Evolutionary conservation across 1,140 invertebrate genomes (phyloP).

Genomic region (Leptinotarsa lineolata): DNA sequence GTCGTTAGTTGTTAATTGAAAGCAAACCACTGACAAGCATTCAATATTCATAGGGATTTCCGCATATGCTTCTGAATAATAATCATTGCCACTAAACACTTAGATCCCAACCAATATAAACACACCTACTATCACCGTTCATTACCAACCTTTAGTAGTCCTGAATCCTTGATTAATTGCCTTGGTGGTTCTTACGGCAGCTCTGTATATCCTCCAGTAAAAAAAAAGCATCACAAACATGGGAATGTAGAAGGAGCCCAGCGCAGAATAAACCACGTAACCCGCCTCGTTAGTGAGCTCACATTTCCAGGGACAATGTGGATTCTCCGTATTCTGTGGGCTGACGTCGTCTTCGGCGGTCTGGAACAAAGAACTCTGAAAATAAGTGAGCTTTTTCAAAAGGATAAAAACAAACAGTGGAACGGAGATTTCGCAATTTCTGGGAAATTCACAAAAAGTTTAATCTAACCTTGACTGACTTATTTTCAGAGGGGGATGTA

Average conservation of each 20-base stretch:
- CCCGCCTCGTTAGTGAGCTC: slow-evolving; percentile 88
- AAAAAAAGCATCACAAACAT: slow-evolving; percentile 97
- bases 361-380: background rate
- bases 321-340: slow-evolving; percentile 45
- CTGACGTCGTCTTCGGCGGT: background rate
- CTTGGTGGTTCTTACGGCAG: slow-evolving; percentile 85
- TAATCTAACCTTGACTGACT: background rate
- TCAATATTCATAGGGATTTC: background rate
- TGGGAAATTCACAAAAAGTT: background rate
- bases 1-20: background rate
- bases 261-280: slow-evolving; percentile 84
- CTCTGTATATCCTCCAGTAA: slow-evolving; percentile 94
- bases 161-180: slow-evolving; percentile 92
- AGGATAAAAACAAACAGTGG: background rate
- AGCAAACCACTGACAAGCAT: background rate
- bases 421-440: background rate
- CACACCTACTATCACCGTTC: background rate
- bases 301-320: slow-evolving; percentile 81
- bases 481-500: too few relatives aligned
- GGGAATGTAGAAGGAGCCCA: slow-evolving; percentile 95
- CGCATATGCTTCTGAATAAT: background rate
- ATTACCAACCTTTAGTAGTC: slow-evolving; percentile 75
- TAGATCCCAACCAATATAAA: background rate
- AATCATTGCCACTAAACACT: background rate
- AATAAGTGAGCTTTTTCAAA: background rate